Percentiles rank a stretch among this genome's conserved stretches.
These are phyloP conservation scores for Edolisoma coerulescens DNA, from an alignment of 2,113 vertebrate genomes.

Conservation along the genomic window DNA sequence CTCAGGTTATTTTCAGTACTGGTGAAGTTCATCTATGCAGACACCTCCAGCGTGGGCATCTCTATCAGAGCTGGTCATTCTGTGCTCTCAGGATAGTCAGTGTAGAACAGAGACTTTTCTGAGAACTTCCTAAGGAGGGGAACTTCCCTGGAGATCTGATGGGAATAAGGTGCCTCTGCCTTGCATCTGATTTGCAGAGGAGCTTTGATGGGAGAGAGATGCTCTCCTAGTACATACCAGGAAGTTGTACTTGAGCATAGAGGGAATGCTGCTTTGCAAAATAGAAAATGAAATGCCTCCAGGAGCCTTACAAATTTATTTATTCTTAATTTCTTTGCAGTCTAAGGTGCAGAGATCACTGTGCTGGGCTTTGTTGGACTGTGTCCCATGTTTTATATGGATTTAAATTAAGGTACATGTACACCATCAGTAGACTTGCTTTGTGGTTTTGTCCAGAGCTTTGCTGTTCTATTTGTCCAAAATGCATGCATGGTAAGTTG, in stretches of 20 bases:
- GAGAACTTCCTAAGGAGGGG: background rate
- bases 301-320: background rate
- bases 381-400: background rate
- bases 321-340: background rate
- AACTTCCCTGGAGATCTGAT: background rate
- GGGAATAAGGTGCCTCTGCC: background rate
- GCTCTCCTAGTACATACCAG: rapidly evolving
- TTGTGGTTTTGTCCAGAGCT: background rate
- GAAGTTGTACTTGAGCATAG: background rate
- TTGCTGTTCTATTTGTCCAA: background rate
- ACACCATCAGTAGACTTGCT: background rate
- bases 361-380: background rate
- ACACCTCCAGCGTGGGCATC: background rate
- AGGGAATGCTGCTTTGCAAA: background rate
- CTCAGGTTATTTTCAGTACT: background rate
- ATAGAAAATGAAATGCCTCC: background rate
- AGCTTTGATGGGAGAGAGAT: background rate
- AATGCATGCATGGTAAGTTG: background rate
- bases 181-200: background rate
- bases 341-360: background rate
- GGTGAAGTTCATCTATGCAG: background rate
- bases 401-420: background rate
- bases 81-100: background rate
- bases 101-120: background rate
- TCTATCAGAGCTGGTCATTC: background rate